Percentiles rank a stretch among this genome's conserved stretches.
Evolutionary conservation across 2,797 vertebrate genomes (phyloP).

Genomic region (Rallus crepitans): DNA sequence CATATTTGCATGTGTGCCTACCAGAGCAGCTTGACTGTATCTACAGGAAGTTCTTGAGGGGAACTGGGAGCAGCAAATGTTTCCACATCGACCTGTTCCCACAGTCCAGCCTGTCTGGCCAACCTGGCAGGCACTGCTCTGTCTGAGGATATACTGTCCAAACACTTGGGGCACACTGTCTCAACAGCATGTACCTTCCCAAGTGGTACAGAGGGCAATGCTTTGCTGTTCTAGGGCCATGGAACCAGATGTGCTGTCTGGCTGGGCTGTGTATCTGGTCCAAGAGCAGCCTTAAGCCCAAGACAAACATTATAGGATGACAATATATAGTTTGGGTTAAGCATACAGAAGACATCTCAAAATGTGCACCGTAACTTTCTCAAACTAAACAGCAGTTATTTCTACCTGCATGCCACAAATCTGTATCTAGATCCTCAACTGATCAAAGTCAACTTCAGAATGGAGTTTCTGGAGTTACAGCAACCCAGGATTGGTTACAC

Average conservation of each 20-base stretch:
- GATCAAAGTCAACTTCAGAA: background rate
- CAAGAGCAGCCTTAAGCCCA: background rate
- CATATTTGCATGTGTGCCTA: background rate
- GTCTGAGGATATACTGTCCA: background rate
- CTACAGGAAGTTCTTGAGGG: background rate
- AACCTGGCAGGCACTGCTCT: background rate
- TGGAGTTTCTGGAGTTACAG: background rate
- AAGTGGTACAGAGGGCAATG: rapidly evolving
- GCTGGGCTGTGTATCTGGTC: background rate
- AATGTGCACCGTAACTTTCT: background rate
- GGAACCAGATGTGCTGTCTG: background rate
- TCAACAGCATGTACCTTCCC: background rate
- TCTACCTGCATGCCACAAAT: background rate
- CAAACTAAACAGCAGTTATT: background rate
- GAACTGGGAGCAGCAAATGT: background rate
- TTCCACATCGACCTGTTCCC: background rate
- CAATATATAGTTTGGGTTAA: background rate
- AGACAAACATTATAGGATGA: background rate
- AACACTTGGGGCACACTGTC: rapidly evolving
- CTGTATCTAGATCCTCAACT: background rate
- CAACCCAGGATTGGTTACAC: rapidly evolving
- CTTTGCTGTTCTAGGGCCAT: rapidly evolving
- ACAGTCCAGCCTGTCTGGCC: background rate
- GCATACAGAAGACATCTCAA: background rate
- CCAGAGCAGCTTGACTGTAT: rapidly evolving